phyloP scores from a whole-genome alignment of 2,888 invertebrate genomes.

The Seira sanloemensis region DNA sequence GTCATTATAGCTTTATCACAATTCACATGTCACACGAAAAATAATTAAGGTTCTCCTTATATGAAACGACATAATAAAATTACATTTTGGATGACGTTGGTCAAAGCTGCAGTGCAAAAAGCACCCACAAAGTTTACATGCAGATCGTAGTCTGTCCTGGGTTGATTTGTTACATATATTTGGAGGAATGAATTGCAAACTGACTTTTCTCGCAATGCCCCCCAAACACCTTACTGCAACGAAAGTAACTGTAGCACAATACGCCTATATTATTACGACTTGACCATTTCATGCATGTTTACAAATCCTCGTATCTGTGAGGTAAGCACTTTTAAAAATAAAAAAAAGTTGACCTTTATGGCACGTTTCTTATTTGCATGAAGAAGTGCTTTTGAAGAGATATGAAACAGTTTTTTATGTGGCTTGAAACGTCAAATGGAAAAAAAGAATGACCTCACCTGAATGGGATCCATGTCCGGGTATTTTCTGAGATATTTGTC shows the following conservation, averaged over 20 bases:
- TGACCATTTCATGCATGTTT: too few species aligned
- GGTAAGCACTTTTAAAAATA: too few species aligned
- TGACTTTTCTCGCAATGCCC: background rate
- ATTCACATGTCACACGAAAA: background rate
- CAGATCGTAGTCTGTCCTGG: too few species aligned
- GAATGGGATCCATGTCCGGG: slow-evolving; percentile 71
- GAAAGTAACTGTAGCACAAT: too few species aligned
- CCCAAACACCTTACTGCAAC: too few species aligned
- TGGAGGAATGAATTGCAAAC: background rate
- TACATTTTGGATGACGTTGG: background rate
- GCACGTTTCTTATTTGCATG: background rate
- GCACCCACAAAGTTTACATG: background rate
- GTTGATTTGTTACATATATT: background rate
- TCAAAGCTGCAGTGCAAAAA: background rate
- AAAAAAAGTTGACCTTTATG: too few species aligned
- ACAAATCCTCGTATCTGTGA: too few species aligned
- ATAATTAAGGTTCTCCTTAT: slow-evolving; percentile 12
- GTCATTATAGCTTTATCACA: too few species aligned
- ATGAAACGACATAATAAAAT: background rate
- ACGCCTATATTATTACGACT: too few species aligned
- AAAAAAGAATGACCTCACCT: slow-evolving; percentile 53
- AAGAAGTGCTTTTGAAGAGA: background rate
- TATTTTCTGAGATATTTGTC: slow-evolving; percentile 69
- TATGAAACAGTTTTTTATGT: too few species aligned
- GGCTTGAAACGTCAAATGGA: background rate